A percentile compares a stretch with the other conserved stretches of the same genome.
phyloP scores from a whole-genome alignment of 2,797 vertebrate species.

The Natrix natrix region DNA sequence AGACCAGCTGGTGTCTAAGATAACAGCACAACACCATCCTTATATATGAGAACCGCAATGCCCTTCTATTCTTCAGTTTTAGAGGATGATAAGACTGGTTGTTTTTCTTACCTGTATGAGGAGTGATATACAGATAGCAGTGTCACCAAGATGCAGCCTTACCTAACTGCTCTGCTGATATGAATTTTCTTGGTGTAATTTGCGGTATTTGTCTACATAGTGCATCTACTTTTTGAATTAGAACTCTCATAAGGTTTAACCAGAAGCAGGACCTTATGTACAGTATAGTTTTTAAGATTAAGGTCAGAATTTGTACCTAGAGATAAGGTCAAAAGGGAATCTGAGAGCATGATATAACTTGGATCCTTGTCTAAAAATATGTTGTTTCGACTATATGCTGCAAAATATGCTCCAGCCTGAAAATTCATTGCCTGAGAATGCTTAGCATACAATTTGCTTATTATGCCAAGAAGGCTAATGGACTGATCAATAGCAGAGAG shows the following conservation, averaged over 20 bases:
- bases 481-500: not conserved
- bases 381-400: not conserved
- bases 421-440: not conserved
- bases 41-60: not conserved
- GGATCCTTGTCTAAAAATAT: not conserved
- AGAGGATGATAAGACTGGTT: not conserved
- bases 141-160: not conserved
- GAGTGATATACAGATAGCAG: not conserved
- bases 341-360: not conserved
- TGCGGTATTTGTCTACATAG: not conserved
- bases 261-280: not conserved
- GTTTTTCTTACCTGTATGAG: not conserved
- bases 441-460: not conserved
- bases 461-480: not conserved
- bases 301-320: not conserved
- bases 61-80: not conserved
- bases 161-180: not conserved
- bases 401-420: not conserved
- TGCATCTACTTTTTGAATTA: not conserved
- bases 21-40: not conserved
- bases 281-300: not conserved
- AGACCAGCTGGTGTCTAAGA: not conserved
- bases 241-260: not conserved
- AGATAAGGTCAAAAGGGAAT: not conserved
- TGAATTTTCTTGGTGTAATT: not conserved